These are phyloP conservation scores for Meloidogyne hapla DNA, from an alignment of 1,140 invertebrate genomes.

Conservation along the genomic window DNA sequence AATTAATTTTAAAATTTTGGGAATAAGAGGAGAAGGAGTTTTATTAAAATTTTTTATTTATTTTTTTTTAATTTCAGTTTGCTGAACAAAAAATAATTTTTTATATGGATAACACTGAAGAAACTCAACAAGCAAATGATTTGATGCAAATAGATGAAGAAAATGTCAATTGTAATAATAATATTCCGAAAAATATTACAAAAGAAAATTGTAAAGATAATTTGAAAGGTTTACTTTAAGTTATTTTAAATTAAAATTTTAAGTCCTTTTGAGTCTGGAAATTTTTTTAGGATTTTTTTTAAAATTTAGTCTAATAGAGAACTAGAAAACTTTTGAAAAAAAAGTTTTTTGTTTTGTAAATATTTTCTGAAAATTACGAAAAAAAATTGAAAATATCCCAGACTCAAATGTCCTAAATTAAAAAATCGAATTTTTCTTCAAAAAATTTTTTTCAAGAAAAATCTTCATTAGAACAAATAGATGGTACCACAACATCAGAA, in stretches of 20 bases:
- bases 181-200: not conserved
- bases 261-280: not conserved
- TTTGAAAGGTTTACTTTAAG: not conserved
- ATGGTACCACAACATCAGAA: not conserved
- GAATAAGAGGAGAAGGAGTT: too few relatives aligned
- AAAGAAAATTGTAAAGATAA: constrained; percentile 6
- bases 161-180: not conserved
- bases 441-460: not conserved
- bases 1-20: too few relatives aligned
- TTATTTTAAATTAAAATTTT: too few relatives aligned
- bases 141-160: too few relatives aligned
- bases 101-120: not conserved
- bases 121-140: not conserved
- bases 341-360: too few relatives aligned
- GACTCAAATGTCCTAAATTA: not conserved
- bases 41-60: too few relatives aligned
- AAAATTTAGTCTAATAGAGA: not conserved
- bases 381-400: not conserved
- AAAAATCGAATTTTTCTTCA: not conserved
- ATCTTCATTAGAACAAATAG: not conserved
- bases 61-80: constrained; percentile 12
- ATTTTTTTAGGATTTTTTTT: not conserved
- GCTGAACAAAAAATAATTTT: constrained; percentile 18
- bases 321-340: too few relatives aligned
- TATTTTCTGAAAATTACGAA: too few relatives aligned